Conservation (phyloP, 2,797 vertebrate genomes). For the Taeniopygia guttata region DNA sequence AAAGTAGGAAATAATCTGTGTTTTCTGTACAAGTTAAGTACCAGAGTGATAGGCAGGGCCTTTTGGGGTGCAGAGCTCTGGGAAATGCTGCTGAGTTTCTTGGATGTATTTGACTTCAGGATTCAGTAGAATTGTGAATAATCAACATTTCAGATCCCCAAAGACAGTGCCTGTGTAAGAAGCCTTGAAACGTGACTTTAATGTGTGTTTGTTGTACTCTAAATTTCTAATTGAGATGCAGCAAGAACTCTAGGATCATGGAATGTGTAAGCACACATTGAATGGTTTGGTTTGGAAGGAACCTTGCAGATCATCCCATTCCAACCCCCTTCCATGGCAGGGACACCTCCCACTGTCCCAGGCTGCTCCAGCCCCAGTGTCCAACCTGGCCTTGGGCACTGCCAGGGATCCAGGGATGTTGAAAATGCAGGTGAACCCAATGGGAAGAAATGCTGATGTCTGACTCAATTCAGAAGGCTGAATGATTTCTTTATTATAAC, state of each 20-base stretch:
- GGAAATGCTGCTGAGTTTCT: not conserved
- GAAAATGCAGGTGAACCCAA: too few species aligned
- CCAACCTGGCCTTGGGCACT: not conserved
- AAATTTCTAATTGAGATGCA: not conserved
- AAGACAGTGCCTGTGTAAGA: not conserved
- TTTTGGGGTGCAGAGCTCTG: not conserved
- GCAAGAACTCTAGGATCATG: not conserved
- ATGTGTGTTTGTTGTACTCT: not conserved
- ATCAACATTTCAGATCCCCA: not conserved
- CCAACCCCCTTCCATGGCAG: not conserved
- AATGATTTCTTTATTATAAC: too few species aligned
- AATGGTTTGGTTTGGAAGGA: not conserved
- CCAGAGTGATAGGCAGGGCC: not conserved
- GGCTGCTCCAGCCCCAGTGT: not conserved
- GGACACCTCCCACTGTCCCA: not conserved
- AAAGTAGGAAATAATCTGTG: not conserved
- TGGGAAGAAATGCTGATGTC: too few species aligned
- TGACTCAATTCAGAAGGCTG: too few species aligned
- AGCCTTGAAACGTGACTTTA: not conserved
- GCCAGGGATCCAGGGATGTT: not conserved
- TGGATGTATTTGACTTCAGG: not conserved
- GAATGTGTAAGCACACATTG: too few species aligned
- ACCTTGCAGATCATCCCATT: rapidly evolving
- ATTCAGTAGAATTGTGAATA: not conserved
- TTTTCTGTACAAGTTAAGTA: not conserved